Base-by-base conservation (phyloP, 2,113 vertebrate species). In the Myanophis thanlyinensis region DNA sequence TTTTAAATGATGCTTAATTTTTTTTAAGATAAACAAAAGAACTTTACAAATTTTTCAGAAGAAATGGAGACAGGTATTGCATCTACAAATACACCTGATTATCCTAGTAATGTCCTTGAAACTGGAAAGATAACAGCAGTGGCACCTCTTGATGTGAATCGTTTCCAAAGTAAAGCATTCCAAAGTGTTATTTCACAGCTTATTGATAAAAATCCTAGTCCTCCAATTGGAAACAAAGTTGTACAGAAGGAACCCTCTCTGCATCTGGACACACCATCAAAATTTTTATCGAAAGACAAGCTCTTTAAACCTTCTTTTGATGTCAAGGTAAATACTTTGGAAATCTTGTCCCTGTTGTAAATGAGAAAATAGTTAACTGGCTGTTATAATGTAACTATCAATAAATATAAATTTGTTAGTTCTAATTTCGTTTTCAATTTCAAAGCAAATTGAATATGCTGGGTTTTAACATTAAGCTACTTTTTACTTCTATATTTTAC, bases 271-370 rank as follows among this genome's bases (percentile, higher is more conserved):
- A 99, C 99, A 0, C 99, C 99, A 0, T 99, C 99, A 18, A 99
- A 99, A 53, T 99, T 99, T 94, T 98, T 99, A 93, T 99, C 98
- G 92, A 98, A 98, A 97, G 98, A 99, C 96, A 98, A 98, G 93
- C 98, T 99, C 0, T 99, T 99, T 95, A 98, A 98, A 90, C 99
- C 99, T 27, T 98, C 98, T 4, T 99, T 99, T 96, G 98, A 99
- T 94, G 97, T 99, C 73, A 98, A 99, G 98, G 99, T 99, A 95
- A 96, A 62, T 0, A 54, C 56, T 84, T 59, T 87, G 90, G 49
- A 18, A 44, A 49, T 4, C 51, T 87, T 91, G 90, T 94, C 30
- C 47, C 22, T 51, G 5, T 62, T 1, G 23, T 87, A 3, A 49
- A 48, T 87, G 12, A 25, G 47, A 13, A 4, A 46, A 22, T 2